Percentiles rank a stretch among this genome's conserved stretches.
These are phyloP conservation scores for Aphelenchoides fujianensis DNA, from an alignment of 1,140 invertebrate species.

Conservation along the genomic window DNA sequence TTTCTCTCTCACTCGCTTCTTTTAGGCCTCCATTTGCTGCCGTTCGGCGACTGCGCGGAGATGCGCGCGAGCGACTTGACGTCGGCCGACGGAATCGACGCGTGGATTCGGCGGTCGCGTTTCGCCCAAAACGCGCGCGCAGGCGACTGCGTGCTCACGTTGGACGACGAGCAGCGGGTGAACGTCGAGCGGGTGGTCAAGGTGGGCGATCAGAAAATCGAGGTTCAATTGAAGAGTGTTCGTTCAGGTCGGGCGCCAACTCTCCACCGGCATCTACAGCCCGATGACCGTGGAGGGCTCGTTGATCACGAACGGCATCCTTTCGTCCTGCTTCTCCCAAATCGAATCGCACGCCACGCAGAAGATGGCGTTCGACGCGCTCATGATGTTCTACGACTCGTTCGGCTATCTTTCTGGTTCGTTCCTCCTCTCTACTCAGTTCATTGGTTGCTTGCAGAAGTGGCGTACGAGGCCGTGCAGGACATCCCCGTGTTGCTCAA, in stretches of 20 bases:
- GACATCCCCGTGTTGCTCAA: slow-evolving; percentile 45
- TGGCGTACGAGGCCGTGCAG: slow-evolving; percentile 28
- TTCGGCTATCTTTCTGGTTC: slow-evolving; percentile 43
- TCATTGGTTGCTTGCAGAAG: slow-evolving; percentile 20
- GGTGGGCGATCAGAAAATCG: slow-evolving; percentile 17
- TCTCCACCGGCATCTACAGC: slow-evolving; percentile 75
- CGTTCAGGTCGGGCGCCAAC: slow-evolving; percentile 44
- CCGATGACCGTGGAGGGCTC: slow-evolving; percentile 83
- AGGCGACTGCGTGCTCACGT: slow-evolving; percentile 45
- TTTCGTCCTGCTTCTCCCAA: slow-evolving; percentile 89
- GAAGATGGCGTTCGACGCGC: slow-evolving; percentile 45
- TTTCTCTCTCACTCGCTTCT: slow-evolving; percentile 5
- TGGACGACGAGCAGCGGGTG: slow-evolving; percentile 26
- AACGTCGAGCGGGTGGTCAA: slow-evolving; percentile 40
- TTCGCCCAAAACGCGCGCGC: slow-evolving; percentile 45
- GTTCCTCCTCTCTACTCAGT: slow-evolving; percentile 15
- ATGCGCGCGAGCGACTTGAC: slow-evolving; percentile 24
- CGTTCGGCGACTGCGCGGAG: slow-evolving; percentile 47
- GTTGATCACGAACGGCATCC: slow-evolving; percentile 81
- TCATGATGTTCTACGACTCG: slow-evolving; percentile 38
- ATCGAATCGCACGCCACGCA: slow-evolving; percentile 75
- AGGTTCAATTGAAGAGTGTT: neutral
- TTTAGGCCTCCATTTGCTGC: slow-evolving; percentile 48
- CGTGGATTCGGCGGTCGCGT: slow-evolving; percentile 43
- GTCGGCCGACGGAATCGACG: slow-evolving; percentile 32